Evolutionary conservation across 2,797 vertebrate genomes (phyloP).

Genomic region (Leptatherina wallacei): DNA sequence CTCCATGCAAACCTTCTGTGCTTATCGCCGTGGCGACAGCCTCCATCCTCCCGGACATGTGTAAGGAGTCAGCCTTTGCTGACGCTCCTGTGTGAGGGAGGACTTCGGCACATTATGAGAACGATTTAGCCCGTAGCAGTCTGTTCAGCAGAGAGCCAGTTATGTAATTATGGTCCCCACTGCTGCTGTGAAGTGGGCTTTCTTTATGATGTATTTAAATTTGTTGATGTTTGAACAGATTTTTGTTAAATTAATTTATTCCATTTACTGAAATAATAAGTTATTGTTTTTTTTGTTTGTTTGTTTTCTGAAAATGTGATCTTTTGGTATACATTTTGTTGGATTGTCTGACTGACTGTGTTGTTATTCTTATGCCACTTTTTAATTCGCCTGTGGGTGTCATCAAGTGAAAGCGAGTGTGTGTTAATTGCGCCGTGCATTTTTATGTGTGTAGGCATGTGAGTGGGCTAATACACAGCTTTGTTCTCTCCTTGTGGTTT

Average conservation of each 20-base stretch:
- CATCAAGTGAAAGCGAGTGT: slow-evolving; percentile 45
- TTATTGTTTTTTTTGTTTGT: slow-evolving; percentile 15
- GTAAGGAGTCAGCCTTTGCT: slow-evolving; percentile 40
- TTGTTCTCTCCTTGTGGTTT: slow-evolving; percentile 39
- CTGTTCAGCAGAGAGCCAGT: slow-evolving; percentile 57
- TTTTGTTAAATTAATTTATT: neutral
- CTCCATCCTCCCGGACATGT: slow-evolving; percentile 47
- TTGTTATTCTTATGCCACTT: slow-evolving; percentile 21
- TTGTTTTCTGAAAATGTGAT: slow-evolving; percentile 25
- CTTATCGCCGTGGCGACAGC: slow-evolving; percentile 30
- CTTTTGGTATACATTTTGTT: slow-evolving; percentile 47
- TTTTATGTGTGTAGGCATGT: slow-evolving; percentile 32
- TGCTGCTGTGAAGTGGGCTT: slow-evolving; percentile 54
- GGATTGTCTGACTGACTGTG: slow-evolving; percentile 28
- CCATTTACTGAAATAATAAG: slow-evolving; percentile 34
- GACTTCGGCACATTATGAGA: slow-evolving; percentile 38
- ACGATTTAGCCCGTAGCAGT: slow-evolving; percentile 54
- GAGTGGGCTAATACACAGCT: slow-evolving; percentile 53
- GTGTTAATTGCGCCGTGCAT: slow-evolving; percentile 42
- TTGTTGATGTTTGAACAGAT: slow-evolving; percentile 50
- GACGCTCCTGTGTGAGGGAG: slow-evolving; percentile 36
- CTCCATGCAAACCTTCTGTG: neutral
- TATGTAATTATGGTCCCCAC: slow-evolving; percentile 63
- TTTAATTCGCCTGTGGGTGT: slow-evolving; percentile 62
- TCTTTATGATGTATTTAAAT: slow-evolving; percentile 56